A percentile compares a stretch with the other conserved stretches of the same genome.
These are phyloP conservation scores for Drosophila mojavensis DNA, from an alignment of 1,140 invertebrate genomes.

Conservation along the genomic window DNA sequence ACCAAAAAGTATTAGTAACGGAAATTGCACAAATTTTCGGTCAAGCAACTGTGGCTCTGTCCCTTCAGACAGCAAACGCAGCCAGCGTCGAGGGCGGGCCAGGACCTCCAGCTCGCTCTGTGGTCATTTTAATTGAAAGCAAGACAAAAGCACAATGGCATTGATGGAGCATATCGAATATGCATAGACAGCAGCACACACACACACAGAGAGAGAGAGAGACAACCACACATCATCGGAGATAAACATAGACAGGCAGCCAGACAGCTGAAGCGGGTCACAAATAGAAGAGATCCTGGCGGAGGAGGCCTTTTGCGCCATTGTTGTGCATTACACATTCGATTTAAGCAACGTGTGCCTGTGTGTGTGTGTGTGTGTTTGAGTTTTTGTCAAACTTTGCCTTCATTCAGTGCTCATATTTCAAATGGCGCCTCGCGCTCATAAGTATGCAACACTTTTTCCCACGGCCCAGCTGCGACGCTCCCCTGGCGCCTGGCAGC, in stretches of 20 bases:
- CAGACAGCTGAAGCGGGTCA: conserved; percentile 8
- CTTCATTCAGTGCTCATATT: conserved; percentile 71
- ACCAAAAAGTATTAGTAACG: conserved; percentile 80
- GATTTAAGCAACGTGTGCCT: not conserved
- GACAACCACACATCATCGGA: not conserved
- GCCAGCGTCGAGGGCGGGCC: not conserved
- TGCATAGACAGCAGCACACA: conserved; percentile 46
- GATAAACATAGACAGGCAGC: conserved; percentile 12
- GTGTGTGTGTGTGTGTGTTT: conserved; percentile 3
- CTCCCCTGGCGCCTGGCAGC: conserved; percentile 23
- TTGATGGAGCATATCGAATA: conserved; percentile 78
- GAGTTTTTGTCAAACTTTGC: conserved; percentile 63
- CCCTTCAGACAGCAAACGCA: conserved; percentile 1
- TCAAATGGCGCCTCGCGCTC: conserved; percentile 59
- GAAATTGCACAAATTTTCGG: conserved; percentile 78
- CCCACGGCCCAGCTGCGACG: conserved; percentile 36
- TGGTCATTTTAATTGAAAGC: conserved; percentile 78
- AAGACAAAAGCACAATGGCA: conserved; percentile 69
- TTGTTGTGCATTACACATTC: conserved; percentile 41
- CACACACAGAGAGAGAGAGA: conserved; percentile 6
- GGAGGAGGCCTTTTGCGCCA: conserved; percentile 16
- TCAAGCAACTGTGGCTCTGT: conserved; percentile 42
- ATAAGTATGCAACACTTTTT: conserved; percentile 80
- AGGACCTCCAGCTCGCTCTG: conserved; percentile 33
- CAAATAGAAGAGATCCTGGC: conserved; percentile 3